Evolutionary conservation across 2,888 invertebrate species (phyloP).

Genomic region (Erebia aethiops): DNA sequence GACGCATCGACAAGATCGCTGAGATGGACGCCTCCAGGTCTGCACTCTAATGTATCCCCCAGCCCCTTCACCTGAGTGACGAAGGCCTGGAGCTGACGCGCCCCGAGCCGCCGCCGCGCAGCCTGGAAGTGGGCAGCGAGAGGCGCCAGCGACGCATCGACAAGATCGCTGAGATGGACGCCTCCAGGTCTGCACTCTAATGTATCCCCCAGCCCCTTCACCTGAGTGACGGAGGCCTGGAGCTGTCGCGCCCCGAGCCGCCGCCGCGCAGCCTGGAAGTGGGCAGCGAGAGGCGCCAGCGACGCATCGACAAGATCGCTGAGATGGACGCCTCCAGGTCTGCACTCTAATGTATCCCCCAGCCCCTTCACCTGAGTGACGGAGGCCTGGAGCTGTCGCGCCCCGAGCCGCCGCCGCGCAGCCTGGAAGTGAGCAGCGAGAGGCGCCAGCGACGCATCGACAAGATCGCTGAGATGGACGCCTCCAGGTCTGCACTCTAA

Average conservation of each 20-base stretch:
- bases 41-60: no score
- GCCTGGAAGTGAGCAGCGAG: conserved; percentile 50
- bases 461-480: conserved; percentile 42
- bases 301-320: conserved; percentile 45
- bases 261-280: conserved; percentile 44
- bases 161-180: conserved; percentile 42
- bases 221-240: conserved; percentile 69
- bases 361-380: conserved; percentile 74
- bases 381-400: conserved; percentile 58
- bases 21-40: conserved; percentile 31
- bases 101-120: conserved; percentile 36
- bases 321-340: conserved; percentile 31
- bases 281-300: conserved; percentile 50
- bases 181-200: neutral
- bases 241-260: conserved; percentile 45
- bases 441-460: conserved; percentile 47
- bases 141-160: conserved; percentile 47
- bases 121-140: conserved; percentile 50
- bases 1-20: conserved; percentile 45
- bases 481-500: neutral
- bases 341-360: no score
- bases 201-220: conserved; percentile 59
- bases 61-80: conserved; percentile 74
- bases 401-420: conserved; percentile 36
- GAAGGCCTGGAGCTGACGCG: conserved; percentile 57